Evolutionary conservation across 2,888 invertebrate species (phyloP), one percentile per base, ranked within the genome.

Genomic region (Tachystola acroxantha): DNA sequence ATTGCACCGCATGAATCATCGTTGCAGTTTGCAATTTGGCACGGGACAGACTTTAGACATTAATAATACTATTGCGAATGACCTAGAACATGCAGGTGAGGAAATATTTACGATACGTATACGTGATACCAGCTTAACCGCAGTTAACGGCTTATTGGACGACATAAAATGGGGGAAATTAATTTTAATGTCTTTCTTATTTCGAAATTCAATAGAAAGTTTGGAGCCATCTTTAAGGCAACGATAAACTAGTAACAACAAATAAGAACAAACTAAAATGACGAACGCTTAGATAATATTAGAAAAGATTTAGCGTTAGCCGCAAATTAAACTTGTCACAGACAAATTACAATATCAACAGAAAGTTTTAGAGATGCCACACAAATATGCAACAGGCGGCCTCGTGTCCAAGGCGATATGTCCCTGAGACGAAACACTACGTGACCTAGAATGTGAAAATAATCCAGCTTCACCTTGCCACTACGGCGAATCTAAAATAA

Each of bases 361-460:
- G 26, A 10, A 27, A 27, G 11, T 10, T 10, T 11, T 11, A 5
- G 14, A 43, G 46, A 42, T 41, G 39, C 57, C 56, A 57, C 48
- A 57, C 59, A 27, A 27, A 69, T 55, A 60, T 54, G 49, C 42
- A 46, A 39, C 39, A 28, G 43, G 3, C 40, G 50, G 50, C 57
- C 64, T 67, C 59, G 62, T 50, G 53, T 48, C n/a, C 52, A 59
- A 60, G 53, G 25, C 63, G 62, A 14, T 11, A 33, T 27, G 82
- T 84, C 86, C 86, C 67, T 80, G 82, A 84, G 75, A 79, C 77
- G 69, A 70, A 69, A 64, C 78, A 65, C 60, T 53, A 56, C 56
- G 64, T 73, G 82, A 79, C 85, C 85, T 67, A 84, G 78, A 77
- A 80, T 79, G 70, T 82, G 71, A 80, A 80, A 82, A 85, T 84